These are phyloP conservation scores for Isoperla grammatica DNA, from an alignment of 2,888 invertebrate species.

Conservation along the genomic window DNA sequence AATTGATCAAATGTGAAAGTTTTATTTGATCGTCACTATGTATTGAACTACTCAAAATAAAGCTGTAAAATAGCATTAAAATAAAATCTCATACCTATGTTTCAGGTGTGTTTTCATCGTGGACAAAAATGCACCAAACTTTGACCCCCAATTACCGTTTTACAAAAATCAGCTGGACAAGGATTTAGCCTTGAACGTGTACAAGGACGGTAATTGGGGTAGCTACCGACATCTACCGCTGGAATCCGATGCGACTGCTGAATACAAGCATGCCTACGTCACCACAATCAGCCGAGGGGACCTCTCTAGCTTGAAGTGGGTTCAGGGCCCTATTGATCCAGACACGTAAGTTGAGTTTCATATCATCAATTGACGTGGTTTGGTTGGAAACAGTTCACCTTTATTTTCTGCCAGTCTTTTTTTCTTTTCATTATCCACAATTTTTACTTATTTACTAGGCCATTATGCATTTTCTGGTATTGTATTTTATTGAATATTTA, in stretches of 20 bases:
- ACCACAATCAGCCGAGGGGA: constrained; percentile 78
- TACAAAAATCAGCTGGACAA: constrained; percentile 46
- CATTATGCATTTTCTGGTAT: too few relatives aligned
- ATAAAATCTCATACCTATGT: too few relatives aligned
- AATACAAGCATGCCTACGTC: constrained; percentile 64
- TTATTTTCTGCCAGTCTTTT: too few relatives aligned
- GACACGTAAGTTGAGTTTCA: constrained; percentile 34
- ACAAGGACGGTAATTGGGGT: constrained; percentile 62
- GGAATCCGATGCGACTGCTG: constrained; percentile 40
- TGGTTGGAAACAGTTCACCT: too few relatives aligned
- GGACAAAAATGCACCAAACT: constrained; percentile 55
- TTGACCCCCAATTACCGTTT: constrained; percentile 57
- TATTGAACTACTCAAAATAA: too few relatives aligned
- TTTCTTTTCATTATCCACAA: too few relatives aligned
- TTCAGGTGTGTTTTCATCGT: constrained; percentile 49
- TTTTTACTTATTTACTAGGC: too few relatives aligned
- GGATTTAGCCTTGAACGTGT: constrained; percentile 68
- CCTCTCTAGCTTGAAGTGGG: constrained; percentile 74
- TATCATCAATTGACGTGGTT: too few relatives aligned
- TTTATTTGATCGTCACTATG: too few relatives aligned
- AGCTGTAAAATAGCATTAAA: too few relatives aligned
- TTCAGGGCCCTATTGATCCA: constrained; percentile 56
- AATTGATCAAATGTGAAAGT: too few relatives aligned
- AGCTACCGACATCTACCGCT: constrained; percentile 75
- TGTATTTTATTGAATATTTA: too few relatives aligned